A percentile compares a stretch with the other conserved stretches of the same genome.
These are phyloP conservation scores for Micromussa lordhowensis DNA, from an alignment of 92 coral and sea anemone species.

Conservation along the genomic window DNA sequence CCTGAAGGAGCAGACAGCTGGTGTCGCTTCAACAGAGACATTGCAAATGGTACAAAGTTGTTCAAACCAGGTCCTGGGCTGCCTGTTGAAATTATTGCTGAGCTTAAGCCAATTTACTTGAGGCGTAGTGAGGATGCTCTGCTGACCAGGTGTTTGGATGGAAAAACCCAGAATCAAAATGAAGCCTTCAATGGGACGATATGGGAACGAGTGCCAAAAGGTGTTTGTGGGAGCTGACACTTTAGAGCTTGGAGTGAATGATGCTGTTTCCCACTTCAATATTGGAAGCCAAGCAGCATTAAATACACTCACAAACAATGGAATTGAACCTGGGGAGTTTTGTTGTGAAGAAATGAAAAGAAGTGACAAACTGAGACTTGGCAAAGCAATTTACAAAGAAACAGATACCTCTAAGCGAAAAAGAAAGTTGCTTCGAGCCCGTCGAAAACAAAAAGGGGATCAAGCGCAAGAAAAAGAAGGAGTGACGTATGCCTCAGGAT, in stretches of 20 bases:
- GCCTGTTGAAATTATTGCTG: conserved; percentile 35
- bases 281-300: conserved; percentile 61
- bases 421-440: no score
- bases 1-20: no score
- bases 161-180: conserved; percentile 64
- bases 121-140: conserved; percentile 65
- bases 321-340: conserved; percentile 59
- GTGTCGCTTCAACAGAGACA: no score
- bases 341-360: not conserved
- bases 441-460: conserved; percentile 35
- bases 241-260: no score
- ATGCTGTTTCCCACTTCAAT: conserved; percentile 57
- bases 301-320: conserved; percentile 39
- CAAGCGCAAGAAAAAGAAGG: conserved; percentile 18
- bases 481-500: conserved; percentile 8
- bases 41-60: conserved; percentile 5
- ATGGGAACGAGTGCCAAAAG: no score
- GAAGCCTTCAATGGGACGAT: no score
- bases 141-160: conserved; percentile 60
- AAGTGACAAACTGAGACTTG: no score
- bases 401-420: no score
- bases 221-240: no score
- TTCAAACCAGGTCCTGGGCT: conserved; percentile 10
- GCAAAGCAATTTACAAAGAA: no score
- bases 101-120: conserved; percentile 42